Percentiles rank a stretch among this genome's conserved stretches.
These are phyloP conservation scores for Caenorhabditis afra DNA, from an alignment of 2,888 invertebrate genomes.

Conservation along the genomic window DNA sequence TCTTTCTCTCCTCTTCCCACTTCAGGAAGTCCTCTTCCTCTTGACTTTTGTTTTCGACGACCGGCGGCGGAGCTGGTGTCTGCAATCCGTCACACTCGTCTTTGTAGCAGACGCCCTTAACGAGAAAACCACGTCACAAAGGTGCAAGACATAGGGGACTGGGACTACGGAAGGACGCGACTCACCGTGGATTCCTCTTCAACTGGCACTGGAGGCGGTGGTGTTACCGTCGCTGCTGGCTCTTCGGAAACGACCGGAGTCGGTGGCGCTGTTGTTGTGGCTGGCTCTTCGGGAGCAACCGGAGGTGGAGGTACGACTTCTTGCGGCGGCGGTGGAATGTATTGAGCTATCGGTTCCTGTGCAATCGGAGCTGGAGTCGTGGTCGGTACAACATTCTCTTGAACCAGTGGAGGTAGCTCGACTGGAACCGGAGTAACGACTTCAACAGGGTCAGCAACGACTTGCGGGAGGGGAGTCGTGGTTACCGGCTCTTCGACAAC, in stretches of 20 bases:
- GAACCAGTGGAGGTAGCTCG: constrained; percentile 12
- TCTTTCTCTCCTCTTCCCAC: constrained; percentile 42
- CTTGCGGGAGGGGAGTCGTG: neutral
- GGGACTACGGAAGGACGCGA: neutral
- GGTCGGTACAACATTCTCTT: neutral
- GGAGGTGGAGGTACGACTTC: constrained; percentile 1
- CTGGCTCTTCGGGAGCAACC: constrained; percentile 19
- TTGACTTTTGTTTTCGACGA: constrained; percentile 11
- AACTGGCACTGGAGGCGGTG: constrained; percentile 16
- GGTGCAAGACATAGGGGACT: constrained; percentile 4
- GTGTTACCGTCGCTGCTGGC: neutral
- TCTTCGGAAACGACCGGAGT: constrained; percentile 16
- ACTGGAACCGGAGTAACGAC: constrained; percentile 14
- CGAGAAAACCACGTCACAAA: constrained; percentile 16
- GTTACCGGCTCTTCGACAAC: neutral
- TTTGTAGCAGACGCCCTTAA: constrained; percentile 60
- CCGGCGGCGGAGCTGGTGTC: constrained; percentile 32
- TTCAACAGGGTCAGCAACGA: neutral
- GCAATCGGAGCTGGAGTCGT: constrained; percentile 1
- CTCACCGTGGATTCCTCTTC: constrained; percentile 21
- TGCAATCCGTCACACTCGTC: constrained; percentile 60
- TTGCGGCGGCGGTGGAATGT: constrained; percentile 18
- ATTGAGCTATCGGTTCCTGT: constrained; percentile 24
- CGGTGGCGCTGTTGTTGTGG: no score
- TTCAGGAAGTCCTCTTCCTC: constrained; percentile 53